Conservation (phyloP, 2,113 vertebrate genomes). For the Apus apus region DNA sequence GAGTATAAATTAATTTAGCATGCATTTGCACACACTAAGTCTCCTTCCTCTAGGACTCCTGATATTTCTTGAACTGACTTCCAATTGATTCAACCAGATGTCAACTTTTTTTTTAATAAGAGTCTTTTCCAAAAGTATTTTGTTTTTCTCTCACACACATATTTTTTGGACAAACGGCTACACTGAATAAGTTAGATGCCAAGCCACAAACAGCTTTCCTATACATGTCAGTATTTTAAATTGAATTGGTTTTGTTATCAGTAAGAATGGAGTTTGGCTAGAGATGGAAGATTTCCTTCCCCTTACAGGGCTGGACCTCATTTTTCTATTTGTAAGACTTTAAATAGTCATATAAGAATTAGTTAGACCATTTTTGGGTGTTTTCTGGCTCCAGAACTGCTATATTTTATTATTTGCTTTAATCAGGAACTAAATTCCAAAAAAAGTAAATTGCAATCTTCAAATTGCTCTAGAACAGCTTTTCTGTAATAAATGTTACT, state of each 20-base stretch:
- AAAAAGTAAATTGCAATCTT: neutral
- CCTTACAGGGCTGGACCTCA: neutral
- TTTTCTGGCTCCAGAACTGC: neutral
- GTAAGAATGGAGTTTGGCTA: neutral
- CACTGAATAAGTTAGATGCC: neutral
- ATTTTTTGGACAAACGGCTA: neutral
- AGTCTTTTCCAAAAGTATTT: neutral
- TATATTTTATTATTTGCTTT: neutral
- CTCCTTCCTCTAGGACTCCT: neutral
- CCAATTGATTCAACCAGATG: neutral
- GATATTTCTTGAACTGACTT: slow-evolving; percentile 17
- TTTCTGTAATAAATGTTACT: neutral
- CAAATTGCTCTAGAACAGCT: neutral
- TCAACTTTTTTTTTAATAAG: neutral
- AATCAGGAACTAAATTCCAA: neutral
- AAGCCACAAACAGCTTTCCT: neutral
- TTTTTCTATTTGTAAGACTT: neutral
- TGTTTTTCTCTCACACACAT: neutral
- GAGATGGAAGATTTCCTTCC: neutral
- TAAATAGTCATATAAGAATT: neutral
- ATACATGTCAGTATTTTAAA: neutral
- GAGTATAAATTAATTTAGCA: slow-evolving; percentile 55
- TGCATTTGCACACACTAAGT: neutral
- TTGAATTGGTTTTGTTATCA: neutral
- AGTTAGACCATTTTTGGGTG: neutral